Base-by-base conservation (phyloP, 2,888 invertebrate species). In the Epinotia nisella region DNA sequence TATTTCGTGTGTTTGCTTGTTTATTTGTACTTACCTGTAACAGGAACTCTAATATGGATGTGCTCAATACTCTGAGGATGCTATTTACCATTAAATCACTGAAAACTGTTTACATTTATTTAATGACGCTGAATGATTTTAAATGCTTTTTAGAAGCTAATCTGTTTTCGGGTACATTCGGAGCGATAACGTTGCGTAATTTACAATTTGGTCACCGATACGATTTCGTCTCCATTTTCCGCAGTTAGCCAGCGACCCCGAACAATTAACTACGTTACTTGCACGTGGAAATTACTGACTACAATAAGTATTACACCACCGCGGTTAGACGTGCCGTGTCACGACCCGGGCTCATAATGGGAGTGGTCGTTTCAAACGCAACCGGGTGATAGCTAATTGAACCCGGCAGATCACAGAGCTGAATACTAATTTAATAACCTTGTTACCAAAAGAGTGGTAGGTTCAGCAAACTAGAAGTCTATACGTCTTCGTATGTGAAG, bases 361-460 rank as follows among this genome's bases (percentile, higher is more conserved):
- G 81, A 84, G 83, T 83, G 82, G 83, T 80, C 80, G 84, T 84
- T 83, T 83, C 81, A 83, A 87, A 86, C 84, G 84, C 86, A 87
- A 87, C 85, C 81, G 84, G 83, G 82, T 86, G 85, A 86, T 87
- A 84, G 84, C 83, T 88, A 87, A 89, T 89, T 87, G 86, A 87
- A 89, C 86, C 85, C 84, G 87, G 84, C 86, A 87, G 83, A 79
- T 80, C 80, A 83, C 83, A 84, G 85, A 88, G 87, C 83, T 85
- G 84, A 80, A 78, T 77, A 76, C 80, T 77, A 80, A 76, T 78
- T 77, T 76, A 77, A 61, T 17, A 56, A 19, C 21, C 56, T 56
- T 19, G 35, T 39, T 56, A 55, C 39, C 10, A 53, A 41, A 39
- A 9, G 19, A 13, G 15, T 13, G 17, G 2, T 15, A 11, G 29